Base-by-base conservation (phyloP, 2,797 vertebrate genomes). In the Balearica regulorum region DNA sequence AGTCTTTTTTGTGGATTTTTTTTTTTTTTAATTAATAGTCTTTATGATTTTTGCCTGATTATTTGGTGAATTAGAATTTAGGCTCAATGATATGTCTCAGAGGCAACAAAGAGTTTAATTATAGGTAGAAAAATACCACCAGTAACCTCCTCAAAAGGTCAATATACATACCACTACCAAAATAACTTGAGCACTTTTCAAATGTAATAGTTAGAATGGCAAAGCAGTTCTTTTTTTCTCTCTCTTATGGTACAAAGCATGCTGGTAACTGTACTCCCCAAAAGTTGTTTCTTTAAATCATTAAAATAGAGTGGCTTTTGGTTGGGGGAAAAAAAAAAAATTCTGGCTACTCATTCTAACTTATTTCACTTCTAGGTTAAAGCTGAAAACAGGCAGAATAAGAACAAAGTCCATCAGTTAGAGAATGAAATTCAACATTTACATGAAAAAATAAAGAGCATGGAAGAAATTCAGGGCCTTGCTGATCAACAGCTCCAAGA, bases 401-500 rank as follows among this genome's bases (percentile, higher is more conserved):
- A 98, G 90, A 98, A 95, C 62, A 98, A 97, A 81, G 91, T 98
- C 37, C 97, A 87, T n/a, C 97, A 98, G 48, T 91, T 98, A 58
- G 97, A 98, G 95, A 97, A 98, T 60, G 97, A 98, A 97, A 97
- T 98, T 73, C 96, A 95, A 17, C 80, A 29, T 84, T 94, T 98
- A 33, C 94, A 95, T 93, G 97, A 96, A 60, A 98, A 98, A 96
- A 91, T 99, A 61, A 98, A 98, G 89, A 98, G 96, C 81, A 97
- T 98, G 95, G 98, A 98, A 82, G 98, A 98, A 87, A 97, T 98
- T 82, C 98, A 98, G 76, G 96, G 98, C 69, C 93, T 98, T 89
- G 98, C 97, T 69, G 97, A 98, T 43, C 98, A 98, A 73, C 98
- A 98, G 93, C 98, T 99, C 41, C 98, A 98, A 92, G 98, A 99